These are phyloP conservation scores for Tetragonula clypearis DNA, from an alignment of 1,140 invertebrate species.

Conservation along the genomic window DNA sequence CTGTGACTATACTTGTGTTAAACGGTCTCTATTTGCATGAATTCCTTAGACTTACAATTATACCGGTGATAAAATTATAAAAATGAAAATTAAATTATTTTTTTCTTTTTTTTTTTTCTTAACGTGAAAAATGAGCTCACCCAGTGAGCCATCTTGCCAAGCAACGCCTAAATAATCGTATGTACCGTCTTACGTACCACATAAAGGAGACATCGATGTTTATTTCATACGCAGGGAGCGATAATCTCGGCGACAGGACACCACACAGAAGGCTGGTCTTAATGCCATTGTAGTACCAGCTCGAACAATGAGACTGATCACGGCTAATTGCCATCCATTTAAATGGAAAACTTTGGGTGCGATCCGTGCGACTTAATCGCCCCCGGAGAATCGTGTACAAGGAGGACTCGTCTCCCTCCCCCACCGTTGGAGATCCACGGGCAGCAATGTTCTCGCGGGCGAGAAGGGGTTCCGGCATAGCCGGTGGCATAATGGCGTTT, in stretches of 20 bases:
- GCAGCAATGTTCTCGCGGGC: constrained; percentile 32
- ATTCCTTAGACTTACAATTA: background rate
- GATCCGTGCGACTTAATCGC: constrained; percentile 55
- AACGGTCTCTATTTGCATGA: too few relatives aligned
- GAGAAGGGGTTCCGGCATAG: constrained; percentile 57
- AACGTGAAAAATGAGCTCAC: too few relatives aligned
- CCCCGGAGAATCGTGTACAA: constrained; percentile 46
- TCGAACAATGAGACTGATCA: constrained; percentile 11
- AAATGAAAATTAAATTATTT: too few relatives aligned
- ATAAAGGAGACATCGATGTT: background rate
- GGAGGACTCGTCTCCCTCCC: constrained; percentile 23
- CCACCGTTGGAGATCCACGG: constrained; percentile 34
- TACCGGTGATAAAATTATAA: too few relatives aligned
- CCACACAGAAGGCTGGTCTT: background rate
- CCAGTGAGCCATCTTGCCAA: background rate
- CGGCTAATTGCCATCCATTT: constrained; percentile 12
- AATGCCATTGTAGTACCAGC: constrained; percentile 9
- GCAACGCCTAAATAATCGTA: background rate
- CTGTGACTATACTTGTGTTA: background rate
- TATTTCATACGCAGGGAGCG: background rate
- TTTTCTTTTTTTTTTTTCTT: too few relatives aligned
- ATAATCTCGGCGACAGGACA: background rate
- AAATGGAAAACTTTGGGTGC: constrained; percentile 19
- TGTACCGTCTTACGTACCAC: background rate
- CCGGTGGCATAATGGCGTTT: constrained; percentile 64